These are phyloP conservation scores for Gambusia affinis DNA, from an alignment of 2,113 vertebrate species.

Conservation along the genomic window DNA sequence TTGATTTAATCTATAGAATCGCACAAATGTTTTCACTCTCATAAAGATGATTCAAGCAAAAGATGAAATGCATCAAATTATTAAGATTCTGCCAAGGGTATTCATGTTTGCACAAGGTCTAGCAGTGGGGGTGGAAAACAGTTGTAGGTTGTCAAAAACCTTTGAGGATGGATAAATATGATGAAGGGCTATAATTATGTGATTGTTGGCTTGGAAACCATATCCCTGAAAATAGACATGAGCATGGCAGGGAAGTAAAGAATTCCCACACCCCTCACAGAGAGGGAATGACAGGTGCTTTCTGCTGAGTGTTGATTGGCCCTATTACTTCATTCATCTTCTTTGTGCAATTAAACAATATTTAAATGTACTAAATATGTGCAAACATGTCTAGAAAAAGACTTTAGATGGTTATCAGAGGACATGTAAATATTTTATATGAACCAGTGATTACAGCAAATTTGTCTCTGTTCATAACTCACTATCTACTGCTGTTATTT, in stretches of 20 bases:
- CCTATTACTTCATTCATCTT: constrained; percentile 21
- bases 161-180: constrained; percentile 76
- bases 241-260: constrained; percentile 56
- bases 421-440: constrained; percentile 7
- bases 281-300: constrained; percentile 66
- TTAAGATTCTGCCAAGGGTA: constrained; percentile 56
- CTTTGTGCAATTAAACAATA: constrained; percentile 43
- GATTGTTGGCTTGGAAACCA: constrained; percentile 75
- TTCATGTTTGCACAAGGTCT: constrained; percentile 70
- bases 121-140: constrained; percentile 69
- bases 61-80: constrained; percentile 56
- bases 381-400: constrained; percentile 32
- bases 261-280: constrained; percentile 70
- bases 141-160: constrained; percentile 76
- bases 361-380: constrained; percentile 36
- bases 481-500: too few species aligned
- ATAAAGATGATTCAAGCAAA: constrained; percentile 46
- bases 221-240: constrained; percentile 77
- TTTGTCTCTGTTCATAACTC: background rate
- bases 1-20: constrained; percentile 21
- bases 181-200: constrained; percentile 78
- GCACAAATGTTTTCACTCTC: constrained; percentile 26
- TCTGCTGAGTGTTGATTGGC: constrained; percentile 37
- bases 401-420: constrained; percentile 17
- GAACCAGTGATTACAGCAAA: background rate